Evolutionary conservation across 2,113 vertebrate genomes (phyloP).

Genomic region (Clinocottus analis): DNA sequence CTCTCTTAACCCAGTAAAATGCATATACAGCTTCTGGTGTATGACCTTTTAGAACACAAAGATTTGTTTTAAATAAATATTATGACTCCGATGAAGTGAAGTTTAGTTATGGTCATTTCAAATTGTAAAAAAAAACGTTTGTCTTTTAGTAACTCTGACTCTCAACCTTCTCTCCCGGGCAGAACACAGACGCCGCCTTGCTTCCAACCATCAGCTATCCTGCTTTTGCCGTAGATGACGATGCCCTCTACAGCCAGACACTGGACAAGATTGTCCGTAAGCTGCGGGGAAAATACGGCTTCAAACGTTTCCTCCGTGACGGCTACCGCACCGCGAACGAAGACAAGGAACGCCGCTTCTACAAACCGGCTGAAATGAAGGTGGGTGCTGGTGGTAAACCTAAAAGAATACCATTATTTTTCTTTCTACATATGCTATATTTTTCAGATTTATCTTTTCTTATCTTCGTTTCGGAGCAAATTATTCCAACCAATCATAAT

Average conservation of each 20-base stretch:
- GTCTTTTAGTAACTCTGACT: not conserved
- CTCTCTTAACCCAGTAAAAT: not conserved
- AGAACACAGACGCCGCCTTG: slow-evolving; percentile 97
- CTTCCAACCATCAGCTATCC: slow-evolving; percentile 97
- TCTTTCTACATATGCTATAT: not conserved
- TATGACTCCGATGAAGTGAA: not conserved
- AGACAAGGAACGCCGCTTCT: slow-evolving; percentile 90
- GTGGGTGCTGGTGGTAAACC: slow-evolving; percentile 71
- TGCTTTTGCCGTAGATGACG: slow-evolving; percentile 96
- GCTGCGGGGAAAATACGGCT: slow-evolving; percentile 93
- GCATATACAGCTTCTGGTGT: not conserved
- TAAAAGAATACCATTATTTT: not conserved
- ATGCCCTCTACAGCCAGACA: slow-evolving; percentile 92
- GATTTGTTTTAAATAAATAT: not conserved
- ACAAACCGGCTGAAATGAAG: slow-evolving; percentile 99
- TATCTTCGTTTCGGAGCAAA: not conserved
- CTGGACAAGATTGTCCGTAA: slow-evolving; percentile 95
- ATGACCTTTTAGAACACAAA: not conserved
- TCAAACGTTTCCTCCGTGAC: slow-evolving; percentile 95
- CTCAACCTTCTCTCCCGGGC: not conserved
- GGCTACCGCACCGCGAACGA: slow-evolving; percentile 94
- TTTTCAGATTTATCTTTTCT: not conserved
- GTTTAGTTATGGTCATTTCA: not conserved
- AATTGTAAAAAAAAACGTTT: not conserved
- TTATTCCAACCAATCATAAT: not conserved